Conservation (phyloP, 2,113 vertebrate genomes). For the Eolophus roseicapilla region DNA sequence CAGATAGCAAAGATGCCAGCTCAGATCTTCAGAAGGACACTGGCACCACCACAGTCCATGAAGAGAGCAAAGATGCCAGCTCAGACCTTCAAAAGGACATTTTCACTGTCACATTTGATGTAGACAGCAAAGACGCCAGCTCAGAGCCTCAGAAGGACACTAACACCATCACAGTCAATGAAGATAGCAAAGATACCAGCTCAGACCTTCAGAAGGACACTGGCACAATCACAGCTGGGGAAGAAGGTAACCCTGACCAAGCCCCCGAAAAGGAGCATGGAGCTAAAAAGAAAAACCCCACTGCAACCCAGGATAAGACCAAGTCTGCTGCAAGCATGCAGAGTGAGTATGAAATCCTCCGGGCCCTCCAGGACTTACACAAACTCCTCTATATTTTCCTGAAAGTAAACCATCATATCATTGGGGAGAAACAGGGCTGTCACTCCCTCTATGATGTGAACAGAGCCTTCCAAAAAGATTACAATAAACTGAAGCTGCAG, state of each 20-base stretch:
- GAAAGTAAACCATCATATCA: not conserved
- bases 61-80: not conserved
- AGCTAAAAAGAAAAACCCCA: not conserved
- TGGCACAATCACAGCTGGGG: fast-evolving
- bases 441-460: not conserved
- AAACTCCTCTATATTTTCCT: slow-evolving; percentile 39
- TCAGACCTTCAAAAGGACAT: not conserved
- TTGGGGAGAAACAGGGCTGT: slow-evolving; percentile 44
- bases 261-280: not conserved
- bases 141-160: not conserved
- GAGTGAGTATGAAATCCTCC: not conserved
- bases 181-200: not conserved
- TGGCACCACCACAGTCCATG: not conserved
- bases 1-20: not conserved
- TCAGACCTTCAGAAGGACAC: not conserved
- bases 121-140: too few species aligned
- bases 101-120: fast-evolving
- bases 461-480: slow-evolving; percentile 66
- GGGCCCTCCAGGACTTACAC: slow-evolving; percentile 37
- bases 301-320: not conserved
- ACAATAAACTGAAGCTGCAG: slow-evolving; percentile 67
- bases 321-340: not conserved
- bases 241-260: not conserved
- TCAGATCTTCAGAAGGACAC: too few species aligned
- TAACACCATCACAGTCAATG: not conserved